Percentiles rank a stretch among this genome's conserved stretches.
Evolutionary conservation across 1,140 invertebrate genomes (phyloP).

Genomic region (Cherax quadricarinatus): DNA sequence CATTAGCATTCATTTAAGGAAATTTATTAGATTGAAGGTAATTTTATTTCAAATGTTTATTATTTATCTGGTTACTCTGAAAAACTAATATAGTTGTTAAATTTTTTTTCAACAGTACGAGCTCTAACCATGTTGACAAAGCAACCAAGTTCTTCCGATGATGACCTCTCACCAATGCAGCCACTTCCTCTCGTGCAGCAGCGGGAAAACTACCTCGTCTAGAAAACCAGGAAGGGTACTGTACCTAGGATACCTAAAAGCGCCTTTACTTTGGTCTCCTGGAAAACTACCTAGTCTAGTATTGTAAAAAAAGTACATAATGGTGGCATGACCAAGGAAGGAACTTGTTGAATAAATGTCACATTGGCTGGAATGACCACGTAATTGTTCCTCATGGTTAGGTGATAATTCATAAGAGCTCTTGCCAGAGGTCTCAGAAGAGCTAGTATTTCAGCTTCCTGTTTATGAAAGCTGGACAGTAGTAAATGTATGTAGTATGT

Average conservation of each 20-base stretch:
- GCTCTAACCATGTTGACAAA: constrained; percentile 84
- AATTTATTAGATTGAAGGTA: no score
- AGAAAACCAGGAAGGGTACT: constrained; percentile 45
- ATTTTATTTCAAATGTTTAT: no score
- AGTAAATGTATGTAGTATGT: background rate
- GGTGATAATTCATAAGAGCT: background rate
- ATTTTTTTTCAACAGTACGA: constrained; percentile 80
- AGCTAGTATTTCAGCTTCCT: background rate
- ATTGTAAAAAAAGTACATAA: constrained; percentile 29
- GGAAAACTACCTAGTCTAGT: constrained; percentile 41
- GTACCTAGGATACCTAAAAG: constrained; percentile 22
- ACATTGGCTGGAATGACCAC: background rate
- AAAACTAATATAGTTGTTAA: background rate
- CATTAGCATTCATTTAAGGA: no score
- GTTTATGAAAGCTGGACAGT: background rate
- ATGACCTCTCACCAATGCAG: constrained; percentile 82
- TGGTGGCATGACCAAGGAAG: constrained; percentile 4
- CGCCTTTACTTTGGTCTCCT: constrained; percentile 35
- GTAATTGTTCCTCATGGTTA: background rate
- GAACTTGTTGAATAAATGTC: background rate
- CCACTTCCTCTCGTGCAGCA: constrained; percentile 88
- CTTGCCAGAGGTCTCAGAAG: background rate
- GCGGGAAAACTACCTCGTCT: constrained; percentile 89
- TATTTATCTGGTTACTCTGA: background rate
- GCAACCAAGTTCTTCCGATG: constrained; percentile 82